Evolutionary conservation across 1,140 invertebrate genomes (phyloP).

Genomic region (Chlorops oryzae): DNA sequence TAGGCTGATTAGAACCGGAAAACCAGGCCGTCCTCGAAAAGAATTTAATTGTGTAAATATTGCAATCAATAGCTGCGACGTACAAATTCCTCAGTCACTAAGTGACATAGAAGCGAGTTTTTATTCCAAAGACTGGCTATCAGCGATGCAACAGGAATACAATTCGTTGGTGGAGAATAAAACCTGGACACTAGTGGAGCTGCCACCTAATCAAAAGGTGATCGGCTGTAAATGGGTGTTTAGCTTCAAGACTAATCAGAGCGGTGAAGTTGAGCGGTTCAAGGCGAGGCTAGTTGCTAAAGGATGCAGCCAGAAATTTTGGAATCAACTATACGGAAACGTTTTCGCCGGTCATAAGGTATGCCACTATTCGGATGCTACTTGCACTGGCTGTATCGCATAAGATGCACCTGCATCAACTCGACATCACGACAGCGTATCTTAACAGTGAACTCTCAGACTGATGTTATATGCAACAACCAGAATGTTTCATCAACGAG

Average conservation of each 20-base stretch:
- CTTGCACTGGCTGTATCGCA: slow-evolving; percentile 21
- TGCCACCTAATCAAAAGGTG: slow-evolving; percentile 24
- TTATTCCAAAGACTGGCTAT: slow-evolving; percentile 4
- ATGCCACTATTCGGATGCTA: slow-evolving; percentile 30
- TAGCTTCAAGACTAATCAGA: slow-evolving; percentile 30
- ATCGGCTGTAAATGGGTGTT: slow-evolving; percentile 43
- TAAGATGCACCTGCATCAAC: slow-evolving; percentile 30
- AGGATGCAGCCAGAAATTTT: slow-evolving; percentile 25
- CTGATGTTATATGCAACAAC: slow-evolving; percentile 19
- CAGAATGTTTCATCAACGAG: slow-evolving; percentile 5
- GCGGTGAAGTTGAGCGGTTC: slow-evolving; percentile 26
- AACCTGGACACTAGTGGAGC: slow-evolving; percentile 29
- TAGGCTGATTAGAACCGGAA: not conserved
- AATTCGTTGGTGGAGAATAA: slow-evolving; percentile 8
- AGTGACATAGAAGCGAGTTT: not conserved
- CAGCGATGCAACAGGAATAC: slow-evolving; percentile 15
- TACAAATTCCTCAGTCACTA: too few relatives aligned
- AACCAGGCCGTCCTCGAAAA: slow-evolving; percentile 3
- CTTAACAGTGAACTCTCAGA: slow-evolving; percentile 48
- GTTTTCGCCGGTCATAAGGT: slow-evolving; percentile 31
- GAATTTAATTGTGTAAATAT: slow-evolving; percentile 1
- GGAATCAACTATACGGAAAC: slow-evolving; percentile 43
- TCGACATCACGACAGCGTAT: slow-evolving; percentile 48
- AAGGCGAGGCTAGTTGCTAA: slow-evolving; percentile 45
- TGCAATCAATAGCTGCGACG: too few relatives aligned